Percentiles rank a stretch among this genome's conserved stretches.
These are phyloP conservation scores for Pangasius mekongensis DNA, from an alignment of 2,797 vertebrate genomes.

Conservation along the genomic window DNA sequence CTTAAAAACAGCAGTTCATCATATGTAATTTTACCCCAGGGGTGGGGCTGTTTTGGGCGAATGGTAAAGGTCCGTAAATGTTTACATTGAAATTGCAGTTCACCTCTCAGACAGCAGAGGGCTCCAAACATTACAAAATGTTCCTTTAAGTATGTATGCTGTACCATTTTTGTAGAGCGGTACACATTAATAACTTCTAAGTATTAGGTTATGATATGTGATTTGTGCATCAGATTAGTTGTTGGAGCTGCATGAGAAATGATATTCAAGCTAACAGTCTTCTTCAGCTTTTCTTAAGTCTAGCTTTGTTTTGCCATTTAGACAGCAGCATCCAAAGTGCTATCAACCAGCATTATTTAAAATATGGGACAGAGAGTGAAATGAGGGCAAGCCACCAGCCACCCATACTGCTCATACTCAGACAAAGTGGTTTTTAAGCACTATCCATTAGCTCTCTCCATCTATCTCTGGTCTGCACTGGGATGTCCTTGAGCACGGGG, in stretches of 20 bases:
- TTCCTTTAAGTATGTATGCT: background rate
- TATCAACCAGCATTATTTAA: conserved; percentile 20
- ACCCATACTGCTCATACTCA: conserved; percentile 1
- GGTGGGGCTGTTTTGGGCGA: background rate
- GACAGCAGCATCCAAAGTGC: conserved; percentile 20
- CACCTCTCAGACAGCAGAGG: background rate
- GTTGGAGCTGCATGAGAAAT: conserved; percentile 9
- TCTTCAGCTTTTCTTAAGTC: conserved; percentile 12
- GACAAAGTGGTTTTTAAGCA: conserved; percentile 49
- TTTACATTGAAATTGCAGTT: background rate
- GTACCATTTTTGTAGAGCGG: background rate
- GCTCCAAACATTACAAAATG: conserved; percentile 2
- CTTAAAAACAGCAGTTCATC: no score
- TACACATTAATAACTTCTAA: background rate
- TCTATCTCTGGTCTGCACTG: conserved; percentile 27
- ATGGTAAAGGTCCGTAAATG: background rate
- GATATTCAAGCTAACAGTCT: background rate
- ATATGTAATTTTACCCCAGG: no score
- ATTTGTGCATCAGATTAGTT: background rate
- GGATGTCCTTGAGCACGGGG: conserved; percentile 44
- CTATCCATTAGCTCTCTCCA: conserved; percentile 34
- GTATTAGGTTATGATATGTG: background rate
- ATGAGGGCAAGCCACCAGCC: conserved; percentile 27
- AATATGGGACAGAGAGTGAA: conserved; percentile 24
- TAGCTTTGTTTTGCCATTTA: conserved; percentile 24